These are phyloP conservation scores for Saturnia japonica DNA, from an alignment of 2,888 invertebrate species.

Conservation along the genomic window DNA sequence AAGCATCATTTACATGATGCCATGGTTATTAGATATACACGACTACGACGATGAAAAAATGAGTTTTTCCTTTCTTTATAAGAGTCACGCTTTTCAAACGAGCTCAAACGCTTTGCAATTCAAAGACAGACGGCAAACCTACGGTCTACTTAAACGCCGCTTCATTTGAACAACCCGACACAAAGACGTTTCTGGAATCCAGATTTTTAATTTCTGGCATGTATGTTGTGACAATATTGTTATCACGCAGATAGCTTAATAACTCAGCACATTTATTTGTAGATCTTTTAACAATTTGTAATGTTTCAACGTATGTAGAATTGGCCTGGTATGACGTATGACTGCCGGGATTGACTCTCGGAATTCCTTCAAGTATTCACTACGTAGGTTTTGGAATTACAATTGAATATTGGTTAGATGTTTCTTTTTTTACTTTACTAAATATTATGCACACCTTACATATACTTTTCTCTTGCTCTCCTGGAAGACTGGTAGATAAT, in stretches of 20 bases:
- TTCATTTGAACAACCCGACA: conserved; percentile 9
- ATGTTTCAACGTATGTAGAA: not conserved
- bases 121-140: not conserved
- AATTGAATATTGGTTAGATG: no score
- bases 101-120: conserved; percentile 1
- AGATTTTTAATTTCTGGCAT: not conserved
- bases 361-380: no score
- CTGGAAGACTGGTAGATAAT: no score
- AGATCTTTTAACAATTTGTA: not conserved
- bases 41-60: not conserved
- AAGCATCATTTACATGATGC: not conserved
- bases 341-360: no score
- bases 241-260: not conserved
- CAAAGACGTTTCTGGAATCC: conserved; percentile 6
- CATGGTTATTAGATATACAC: not conserved
- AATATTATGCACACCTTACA: no score
- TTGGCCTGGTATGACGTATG: not conserved
- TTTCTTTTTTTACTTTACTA: no score
- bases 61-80: not conserved
- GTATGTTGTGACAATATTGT: not conserved
- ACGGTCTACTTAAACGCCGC: conserved; percentile 6
- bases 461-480: no score
- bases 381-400: no score
- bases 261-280: not conserved
- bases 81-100: conserved; percentile 7